A percentile compares a stretch with the other conserved stretches of the same genome.
Evolutionary conservation across 2,113 vertebrate genomes (phyloP).

Genomic region (Elachura formosa): DNA sequence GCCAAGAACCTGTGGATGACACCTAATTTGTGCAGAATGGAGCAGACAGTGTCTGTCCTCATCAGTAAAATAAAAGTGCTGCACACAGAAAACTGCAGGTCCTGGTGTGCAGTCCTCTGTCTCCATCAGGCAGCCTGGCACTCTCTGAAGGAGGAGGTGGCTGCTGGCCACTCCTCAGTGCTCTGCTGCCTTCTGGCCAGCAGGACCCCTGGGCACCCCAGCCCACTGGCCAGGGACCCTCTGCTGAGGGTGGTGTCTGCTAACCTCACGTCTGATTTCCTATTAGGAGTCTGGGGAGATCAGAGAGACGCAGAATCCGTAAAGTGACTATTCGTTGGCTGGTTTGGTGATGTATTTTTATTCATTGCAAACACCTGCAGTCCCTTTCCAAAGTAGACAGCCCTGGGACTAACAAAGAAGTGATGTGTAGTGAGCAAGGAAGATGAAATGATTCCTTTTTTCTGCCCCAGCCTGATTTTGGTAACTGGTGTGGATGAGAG

Average conservation of each 20-base stretch:
- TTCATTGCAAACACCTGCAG: background rate
- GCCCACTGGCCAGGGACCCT: background rate
- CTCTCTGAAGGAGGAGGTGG: accelerated
- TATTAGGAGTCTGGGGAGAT: background rate
- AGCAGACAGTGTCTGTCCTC: background rate
- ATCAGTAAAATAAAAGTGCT: background rate
- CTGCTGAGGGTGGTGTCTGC: background rate
- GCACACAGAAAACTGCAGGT: background rate
- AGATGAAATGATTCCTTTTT: background rate
- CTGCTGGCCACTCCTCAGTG: background rate
- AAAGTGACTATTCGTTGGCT: background rate
- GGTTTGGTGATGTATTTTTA: background rate
- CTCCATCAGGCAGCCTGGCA: background rate
- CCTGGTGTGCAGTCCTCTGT: background rate
- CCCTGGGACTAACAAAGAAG: background rate
- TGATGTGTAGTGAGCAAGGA: background rate
- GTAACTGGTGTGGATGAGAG: background rate
- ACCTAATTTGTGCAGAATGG: background rate
- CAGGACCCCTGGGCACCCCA: accelerated
- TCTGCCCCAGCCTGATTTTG: background rate
- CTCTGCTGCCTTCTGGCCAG: background rate
- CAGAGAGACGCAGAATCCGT: background rate
- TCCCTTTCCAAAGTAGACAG: background rate
- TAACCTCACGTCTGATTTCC: background rate
- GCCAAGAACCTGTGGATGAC: background rate